A percentile compares a stretch with the other conserved stretches of the same genome.
Evolutionary conservation across 2,797 vertebrate genomes (phyloP).

Genomic region (Lepus oiostolus): DNA sequence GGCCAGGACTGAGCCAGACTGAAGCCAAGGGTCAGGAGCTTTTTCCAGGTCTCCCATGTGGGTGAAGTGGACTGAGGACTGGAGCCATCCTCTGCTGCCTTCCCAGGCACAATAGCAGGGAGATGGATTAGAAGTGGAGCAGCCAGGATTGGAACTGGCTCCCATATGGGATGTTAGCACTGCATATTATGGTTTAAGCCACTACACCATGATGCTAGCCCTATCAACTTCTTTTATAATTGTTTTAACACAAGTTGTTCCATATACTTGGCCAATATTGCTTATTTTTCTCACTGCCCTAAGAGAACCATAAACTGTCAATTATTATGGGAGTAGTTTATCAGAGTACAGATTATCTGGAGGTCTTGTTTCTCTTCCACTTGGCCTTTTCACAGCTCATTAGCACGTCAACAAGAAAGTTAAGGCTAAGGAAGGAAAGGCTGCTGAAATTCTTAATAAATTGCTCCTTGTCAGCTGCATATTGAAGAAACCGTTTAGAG

Average conservation of each 20-base stretch:
- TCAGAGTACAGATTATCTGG: conserved; percentile 66
- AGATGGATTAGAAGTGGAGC: too few species aligned
- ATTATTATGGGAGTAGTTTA: conserved; percentile 67
- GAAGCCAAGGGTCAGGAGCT: too few species aligned
- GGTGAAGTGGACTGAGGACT: too few species aligned
- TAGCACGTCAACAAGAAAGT: conserved; percentile 76
- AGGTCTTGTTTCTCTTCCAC: conserved; percentile 68
- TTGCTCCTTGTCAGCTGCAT: conserved; percentile 23
- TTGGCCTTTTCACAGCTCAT: conserved; percentile 80
- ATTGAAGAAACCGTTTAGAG: conserved; percentile 43
- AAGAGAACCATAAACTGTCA: conserved; percentile 67
- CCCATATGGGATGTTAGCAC: too few species aligned
- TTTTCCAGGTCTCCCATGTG: too few species aligned
- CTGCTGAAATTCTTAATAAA: conserved; percentile 61
- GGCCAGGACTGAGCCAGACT: too few species aligned
- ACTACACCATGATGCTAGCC: neutral
- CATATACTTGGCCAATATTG: neutral
- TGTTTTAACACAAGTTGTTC: conserved; percentile 24
- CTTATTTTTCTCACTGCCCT: conserved; percentile 34
- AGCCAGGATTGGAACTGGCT: too few species aligned
- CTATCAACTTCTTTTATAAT: conserved; percentile 63
- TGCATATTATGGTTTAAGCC: too few species aligned
- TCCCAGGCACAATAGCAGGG: too few species aligned
- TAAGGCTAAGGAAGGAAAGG: conserved; percentile 60
- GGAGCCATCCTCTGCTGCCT: too few species aligned